A percentile compares a stretch with the other conserved stretches of the same genome.
These are phyloP conservation scores for Philotrypesis tridentata DNA, from an alignment of 1,140 invertebrate genomes.

Conservation along the genomic window DNA sequence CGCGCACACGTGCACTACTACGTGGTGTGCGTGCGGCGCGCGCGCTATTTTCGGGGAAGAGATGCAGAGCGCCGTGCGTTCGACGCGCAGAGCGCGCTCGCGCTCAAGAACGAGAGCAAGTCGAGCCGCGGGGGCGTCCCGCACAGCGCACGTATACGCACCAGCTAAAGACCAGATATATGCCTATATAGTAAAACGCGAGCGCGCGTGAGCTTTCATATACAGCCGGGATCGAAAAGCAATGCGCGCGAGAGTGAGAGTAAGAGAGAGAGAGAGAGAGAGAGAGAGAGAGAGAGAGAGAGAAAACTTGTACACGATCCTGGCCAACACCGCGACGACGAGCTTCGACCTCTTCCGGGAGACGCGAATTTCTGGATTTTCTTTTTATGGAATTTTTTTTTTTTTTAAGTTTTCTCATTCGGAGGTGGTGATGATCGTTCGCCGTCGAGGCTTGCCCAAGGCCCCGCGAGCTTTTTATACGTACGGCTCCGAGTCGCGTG, in stretches of 20 bases:
- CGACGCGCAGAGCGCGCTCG: too few species aligned
- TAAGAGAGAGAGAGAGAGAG: background rate
- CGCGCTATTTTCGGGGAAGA: slow-evolving; percentile 63
- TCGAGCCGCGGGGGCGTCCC: slow-evolving; percentile 65
- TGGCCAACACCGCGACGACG: too few species aligned
- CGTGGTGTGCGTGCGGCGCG: slow-evolving; percentile 51
- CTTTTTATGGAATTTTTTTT: too few species aligned
- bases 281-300: background rate
- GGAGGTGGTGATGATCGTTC: too few species aligned
- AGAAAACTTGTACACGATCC: background rate
- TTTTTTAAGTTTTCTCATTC: background rate
- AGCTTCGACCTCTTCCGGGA: background rate
- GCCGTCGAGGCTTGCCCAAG: background rate
- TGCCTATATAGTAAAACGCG: background rate
- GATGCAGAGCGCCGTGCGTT: background rate
- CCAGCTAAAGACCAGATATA: background rate
- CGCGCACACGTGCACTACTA: background rate
- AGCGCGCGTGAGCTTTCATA: too few species aligned
- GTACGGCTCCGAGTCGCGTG: too few species aligned
- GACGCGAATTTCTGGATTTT: background rate
- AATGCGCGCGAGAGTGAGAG: too few species aligned
- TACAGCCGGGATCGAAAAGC: background rate
- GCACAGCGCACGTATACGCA: background rate
- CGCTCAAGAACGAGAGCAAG: slow-evolving; percentile 22
- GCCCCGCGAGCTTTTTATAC: background rate